Evolutionary conservation across 1,140 invertebrate genomes (phyloP), one percentile per base, ranked within the genome.

Genomic region (Lucilia sericata): DNA sequence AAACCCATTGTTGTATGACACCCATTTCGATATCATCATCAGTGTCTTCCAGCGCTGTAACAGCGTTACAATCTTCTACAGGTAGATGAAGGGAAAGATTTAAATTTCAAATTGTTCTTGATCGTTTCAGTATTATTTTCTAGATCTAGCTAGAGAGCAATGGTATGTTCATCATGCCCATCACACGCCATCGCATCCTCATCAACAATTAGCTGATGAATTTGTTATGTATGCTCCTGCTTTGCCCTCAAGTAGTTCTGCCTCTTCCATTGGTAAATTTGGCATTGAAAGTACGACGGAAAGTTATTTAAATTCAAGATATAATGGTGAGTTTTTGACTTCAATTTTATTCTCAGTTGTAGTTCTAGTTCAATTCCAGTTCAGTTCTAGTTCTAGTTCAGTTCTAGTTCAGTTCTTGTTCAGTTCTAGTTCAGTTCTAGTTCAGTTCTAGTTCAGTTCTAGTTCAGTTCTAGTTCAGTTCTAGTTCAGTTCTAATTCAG

Each of bases 231-330:
- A 90, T 80, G 85, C 88, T 78, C 88, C 87, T 85, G 82, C 88
- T 51, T 87, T 86, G 47, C 83, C 88, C 30, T 90, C 90, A 84
- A 87, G 87, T 12, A 90, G 90, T 74, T 89, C 89, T 74, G 88
- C 88, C 9, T 80, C 87, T 36, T 83, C 88, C 51, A 90, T 90
- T 85, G 88, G 87, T 8, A 90, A 90, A 75, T 90, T 90, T 81
- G 89, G 89, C 12, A 85, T 90, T 85, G 89, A 90, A 86, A 88
- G 88, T 76, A 88, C 89, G 76, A 90, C 88, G 74, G 89, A 90
- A 88, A 88, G 88, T 85, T 91, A 91, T 87, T 87, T 91, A 85
- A 91, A 88, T 87, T 87, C 89, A 89, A 90, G 89, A 89, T 90
- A 90, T 87, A 90, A 90, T 87, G 89, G 89, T 90, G 88, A 90